These are phyloP conservation scores for Parelbella ahira DNA, from an alignment of 2,888 invertebrate species.

Conservation along the genomic window DNA sequence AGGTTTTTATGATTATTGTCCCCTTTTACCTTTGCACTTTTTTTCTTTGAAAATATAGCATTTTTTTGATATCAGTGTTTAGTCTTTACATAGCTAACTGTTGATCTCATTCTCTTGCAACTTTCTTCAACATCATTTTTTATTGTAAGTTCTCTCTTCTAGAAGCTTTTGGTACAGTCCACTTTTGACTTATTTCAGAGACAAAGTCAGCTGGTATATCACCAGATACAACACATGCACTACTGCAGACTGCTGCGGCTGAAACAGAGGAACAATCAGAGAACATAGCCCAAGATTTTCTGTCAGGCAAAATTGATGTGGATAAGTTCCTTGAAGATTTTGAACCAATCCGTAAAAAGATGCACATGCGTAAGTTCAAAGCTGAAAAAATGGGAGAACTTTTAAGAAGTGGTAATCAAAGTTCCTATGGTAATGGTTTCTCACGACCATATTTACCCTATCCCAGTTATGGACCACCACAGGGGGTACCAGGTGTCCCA, in stretches of 20 bases:
- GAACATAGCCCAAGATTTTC: slow-evolving; percentile 88
- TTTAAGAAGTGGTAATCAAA: slow-evolving; percentile 64
- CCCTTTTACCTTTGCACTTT: no score
- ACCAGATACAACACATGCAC: slow-evolving; percentile 91
- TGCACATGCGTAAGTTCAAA: slow-evolving; percentile 89
- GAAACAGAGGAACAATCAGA: slow-evolving; percentile 97
- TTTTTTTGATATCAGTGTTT: no score
- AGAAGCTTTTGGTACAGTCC: no score
- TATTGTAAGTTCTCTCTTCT: no score
- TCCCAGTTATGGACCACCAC: slow-evolving; percentile 61
- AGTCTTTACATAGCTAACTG: no score
- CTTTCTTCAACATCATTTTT: no score
- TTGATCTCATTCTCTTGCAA: background rate
- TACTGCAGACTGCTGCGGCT: slow-evolving; percentile 94
- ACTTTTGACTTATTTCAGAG: slow-evolving; percentile 82
- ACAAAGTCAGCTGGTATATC: slow-evolving; percentile 88
- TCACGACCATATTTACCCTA: slow-evolving; percentile 68
- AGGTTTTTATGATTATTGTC: no score
- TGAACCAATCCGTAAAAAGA: slow-evolving; percentile 82
- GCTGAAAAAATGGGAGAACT: slow-evolving; percentile 95
- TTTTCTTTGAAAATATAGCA: no score
- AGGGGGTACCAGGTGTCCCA: slow-evolving; percentile 82
- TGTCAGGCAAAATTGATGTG: slow-evolving; percentile 84
- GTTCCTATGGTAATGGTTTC: slow-evolving; percentile 59
- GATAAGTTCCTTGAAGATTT: slow-evolving; percentile 94